Evolutionary conservation across 2,888 invertebrate species (phyloP).

Genomic region (Agapostemon virescens): DNA sequence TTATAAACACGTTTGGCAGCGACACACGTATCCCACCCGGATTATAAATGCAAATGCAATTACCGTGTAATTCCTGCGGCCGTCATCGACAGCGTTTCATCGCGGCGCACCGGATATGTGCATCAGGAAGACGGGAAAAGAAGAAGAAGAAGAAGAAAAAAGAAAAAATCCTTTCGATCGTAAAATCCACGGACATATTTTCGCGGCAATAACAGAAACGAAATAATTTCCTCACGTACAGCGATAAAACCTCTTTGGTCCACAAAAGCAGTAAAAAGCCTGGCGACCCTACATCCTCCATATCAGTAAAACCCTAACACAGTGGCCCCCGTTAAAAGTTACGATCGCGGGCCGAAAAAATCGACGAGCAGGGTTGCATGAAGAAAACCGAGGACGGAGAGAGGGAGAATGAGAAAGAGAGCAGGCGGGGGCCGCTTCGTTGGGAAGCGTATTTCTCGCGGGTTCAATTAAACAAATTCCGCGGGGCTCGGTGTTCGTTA

Average conservation of each 20-base stretch:
- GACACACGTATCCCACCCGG: not conserved
- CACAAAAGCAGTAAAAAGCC: not conserved
- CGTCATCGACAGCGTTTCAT: not conserved
- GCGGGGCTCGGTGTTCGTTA: slow-evolving; percentile 37
- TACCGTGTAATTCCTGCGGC: not conserved
- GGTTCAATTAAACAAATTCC: slow-evolving; percentile 47
- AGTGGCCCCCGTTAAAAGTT: slow-evolving; percentile 9
- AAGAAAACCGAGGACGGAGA: not conserved
- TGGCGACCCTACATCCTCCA: not conserved
- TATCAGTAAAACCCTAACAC: not conserved
- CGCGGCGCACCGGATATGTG: not conserved
- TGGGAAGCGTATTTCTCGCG: slow-evolving; percentile 1
- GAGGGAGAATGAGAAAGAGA: not conserved
- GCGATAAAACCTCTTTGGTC: not conserved
- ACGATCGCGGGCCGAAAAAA: not conserved
- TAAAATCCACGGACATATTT: slow-evolving; percentile 1
- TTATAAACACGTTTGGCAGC: slow-evolving; percentile 8
- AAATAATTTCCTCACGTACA: slow-evolving; percentile 4
- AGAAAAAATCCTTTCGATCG: not conserved
- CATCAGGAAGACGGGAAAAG: not conserved
- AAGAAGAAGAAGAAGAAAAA: not conserved
- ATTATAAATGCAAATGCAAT: slow-evolving; percentile 6
- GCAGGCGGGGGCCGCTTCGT: not conserved
- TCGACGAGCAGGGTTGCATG: not conserved
- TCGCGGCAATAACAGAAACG: not conserved